Evolutionary conservation across 1,140 invertebrate species (phyloP).

Genomic region (Carposina sasakii): DNA sequence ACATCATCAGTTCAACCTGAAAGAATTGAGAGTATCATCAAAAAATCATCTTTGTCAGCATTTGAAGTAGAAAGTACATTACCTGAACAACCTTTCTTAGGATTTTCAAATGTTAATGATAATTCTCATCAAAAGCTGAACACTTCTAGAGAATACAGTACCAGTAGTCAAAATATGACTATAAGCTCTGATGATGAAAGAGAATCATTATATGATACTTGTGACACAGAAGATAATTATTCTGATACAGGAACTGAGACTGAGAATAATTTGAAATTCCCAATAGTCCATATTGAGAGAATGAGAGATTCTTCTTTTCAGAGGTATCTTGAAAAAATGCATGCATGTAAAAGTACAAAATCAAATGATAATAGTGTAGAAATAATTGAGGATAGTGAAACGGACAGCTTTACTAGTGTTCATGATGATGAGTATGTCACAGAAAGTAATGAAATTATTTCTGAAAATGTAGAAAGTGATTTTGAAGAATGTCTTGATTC

Average conservation of each 20-base stretch:
- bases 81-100: conserved; percentile 9
- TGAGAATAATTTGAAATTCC: conserved; percentile 19
- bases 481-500: too few species aligned
- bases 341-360: conserved; percentile 12
- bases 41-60: too few species aligned
- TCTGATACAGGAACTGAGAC: conserved; percentile 11
- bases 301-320: conserved; percentile 40
- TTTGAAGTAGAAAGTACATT: not conserved
- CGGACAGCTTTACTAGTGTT: too few species aligned
- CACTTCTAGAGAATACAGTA: not conserved
- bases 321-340: conserved; percentile 39
- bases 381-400: too few species aligned
- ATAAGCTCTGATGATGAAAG: conserved; percentile 10
- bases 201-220: conserved; percentile 33
- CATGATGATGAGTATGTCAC: too few species aligned
- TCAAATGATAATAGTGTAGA: conserved; percentile 22
- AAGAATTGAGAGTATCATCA: too few species aligned
- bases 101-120: conserved; percentile 1
- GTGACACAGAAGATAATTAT: conserved; percentile 21
- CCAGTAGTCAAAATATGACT: not conserved
- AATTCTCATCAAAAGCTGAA: conserved; percentile 13
- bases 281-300: conserved; percentile 36
- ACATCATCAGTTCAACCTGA: too few species aligned
- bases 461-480: too few species aligned
- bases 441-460: too few species aligned